These are phyloP conservation scores for Anthonomus grandis DNA, from an alignment of 1,140 invertebrate genomes.

Conservation along the genomic window DNA sequence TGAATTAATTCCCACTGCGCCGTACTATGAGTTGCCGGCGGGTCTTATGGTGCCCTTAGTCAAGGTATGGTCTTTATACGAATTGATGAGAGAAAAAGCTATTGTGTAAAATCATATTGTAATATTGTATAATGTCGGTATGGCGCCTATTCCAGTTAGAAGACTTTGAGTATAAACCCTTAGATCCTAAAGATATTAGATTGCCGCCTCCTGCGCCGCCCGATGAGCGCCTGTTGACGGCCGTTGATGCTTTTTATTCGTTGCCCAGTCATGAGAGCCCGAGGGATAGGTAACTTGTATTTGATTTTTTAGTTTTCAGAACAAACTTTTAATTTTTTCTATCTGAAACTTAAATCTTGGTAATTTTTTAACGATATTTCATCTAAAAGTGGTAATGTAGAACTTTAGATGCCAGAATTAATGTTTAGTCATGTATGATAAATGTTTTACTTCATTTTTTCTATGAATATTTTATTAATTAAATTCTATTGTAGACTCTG, in stretches of 20 bases:
- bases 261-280: constrained; percentile 90
- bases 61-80: constrained; percentile 61
- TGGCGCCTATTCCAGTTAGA: constrained; percentile 65
- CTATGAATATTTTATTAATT: no score
- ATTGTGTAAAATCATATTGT: constrained; percentile 25
- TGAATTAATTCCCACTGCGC: constrained; percentile 83
- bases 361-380: no score
- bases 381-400: no score
- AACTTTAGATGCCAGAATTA: no score
- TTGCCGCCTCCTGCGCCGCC: constrained; percentile 91
- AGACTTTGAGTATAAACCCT: constrained; percentile 83
- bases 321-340: no score
- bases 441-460: no score
- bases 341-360: no score
- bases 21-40: constrained; percentile 95
- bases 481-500: no score
- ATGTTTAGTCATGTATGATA: no score
- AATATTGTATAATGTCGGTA: constrained; percentile 26
- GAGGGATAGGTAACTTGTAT: constrained; percentile 74
- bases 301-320: no score
- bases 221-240: constrained; percentile 83
- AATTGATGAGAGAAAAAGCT: no score
- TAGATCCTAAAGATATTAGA: constrained; percentile 87
- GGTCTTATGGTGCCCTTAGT: constrained; percentile 93
- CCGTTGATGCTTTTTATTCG: constrained; percentile 93